Base-by-base conservation (phyloP, 2,113 vertebrate genomes). In the Butastur rufipennis region DNA sequence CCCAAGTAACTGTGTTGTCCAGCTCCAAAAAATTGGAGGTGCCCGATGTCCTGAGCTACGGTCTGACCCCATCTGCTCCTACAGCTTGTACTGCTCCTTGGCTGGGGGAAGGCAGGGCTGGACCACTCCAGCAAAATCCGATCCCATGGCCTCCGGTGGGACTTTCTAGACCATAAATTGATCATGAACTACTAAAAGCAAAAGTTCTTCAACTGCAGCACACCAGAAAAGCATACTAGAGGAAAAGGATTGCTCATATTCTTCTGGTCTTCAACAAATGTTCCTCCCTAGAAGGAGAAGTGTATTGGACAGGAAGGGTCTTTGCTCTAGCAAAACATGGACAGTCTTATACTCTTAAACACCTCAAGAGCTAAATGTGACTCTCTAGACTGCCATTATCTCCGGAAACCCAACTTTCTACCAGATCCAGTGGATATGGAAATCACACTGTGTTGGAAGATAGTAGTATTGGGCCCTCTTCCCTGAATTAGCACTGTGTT, bases 41-140 rank as follows among this genome's bases (percentile, higher is more conserved):
- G 16, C 23, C 13, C 1, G 0, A 7, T 48, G 14, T 27, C 25
- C 20, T 48, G 31, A 56, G 7, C 9, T 47, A 5, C 6, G 5
- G 6, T 70, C 31, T 72, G 13, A 9, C 20, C 7, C 7, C n/a
- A 4, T 58, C 42, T 40, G n/a, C 2, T 8, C 25, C 32, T 38
- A 27, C 4, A 85, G 4, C 21, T 71, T 71, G 31, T 16, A 4
- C 21, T 40, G 11, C 13, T 14, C 16, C 9, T 58, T 59, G 15
- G 1, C 1, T 72, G 32, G 19, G 16, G 11, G 6, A 66, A 66
- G 29, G 16, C 7, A 66, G 12, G 16, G 4, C 29, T 66, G 52
- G 34, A 18, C 52, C 43, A 53, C 11, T 80, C 16, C 21, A 47
- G 27, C 6, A 31, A 81, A 47, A 10, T 25, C 16, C 29, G 4